These are phyloP conservation scores for Teleopsis dalmanni DNA, from an alignment of 1,140 invertebrate genomes.

Conservation along the genomic window DNA sequence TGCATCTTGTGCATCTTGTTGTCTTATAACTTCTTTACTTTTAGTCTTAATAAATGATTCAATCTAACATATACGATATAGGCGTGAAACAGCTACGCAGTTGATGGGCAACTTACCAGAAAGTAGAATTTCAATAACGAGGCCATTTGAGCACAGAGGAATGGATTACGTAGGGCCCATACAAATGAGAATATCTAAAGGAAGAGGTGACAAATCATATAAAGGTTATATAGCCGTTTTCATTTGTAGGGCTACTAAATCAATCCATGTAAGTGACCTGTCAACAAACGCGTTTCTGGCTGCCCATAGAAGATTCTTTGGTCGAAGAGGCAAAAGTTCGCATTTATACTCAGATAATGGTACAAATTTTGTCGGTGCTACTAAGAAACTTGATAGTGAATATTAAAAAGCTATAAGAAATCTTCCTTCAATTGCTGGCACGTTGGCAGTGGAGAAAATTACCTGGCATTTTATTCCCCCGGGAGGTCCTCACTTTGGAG, in stretches of 20 bases:
- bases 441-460: too few species aligned
- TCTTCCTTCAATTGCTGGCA: too few species aligned
- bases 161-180: constrained; percentile 27
- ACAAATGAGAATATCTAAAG: constrained; percentile 14
- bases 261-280: constrained; percentile 21
- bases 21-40: too few species aligned
- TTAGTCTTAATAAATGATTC: too few species aligned
- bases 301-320: constrained; percentile 19
- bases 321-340: constrained; percentile 20
- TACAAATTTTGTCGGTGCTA: constrained; percentile 30
- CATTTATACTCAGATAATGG: constrained; percentile 31
- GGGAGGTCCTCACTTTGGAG: constrained; percentile 30
- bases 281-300: constrained; percentile 22
- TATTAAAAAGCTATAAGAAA: too few species aligned
- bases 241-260: constrained; percentile 21
- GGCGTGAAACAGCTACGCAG: background rate
- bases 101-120: constrained; percentile 4
- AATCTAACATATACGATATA: background rate
- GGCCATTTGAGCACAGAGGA: constrained; percentile 19
- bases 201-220: constrained; percentile 8
- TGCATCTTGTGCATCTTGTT: too few species aligned
- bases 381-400: constrained; percentile 9
- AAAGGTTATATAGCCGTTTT: constrained; percentile 25
- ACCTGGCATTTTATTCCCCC: constrained; percentile 24
- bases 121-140: background rate